phyloP scores from a whole-genome alignment of 2,113 vertebrate genomes.

The Columba janthina region DNA sequence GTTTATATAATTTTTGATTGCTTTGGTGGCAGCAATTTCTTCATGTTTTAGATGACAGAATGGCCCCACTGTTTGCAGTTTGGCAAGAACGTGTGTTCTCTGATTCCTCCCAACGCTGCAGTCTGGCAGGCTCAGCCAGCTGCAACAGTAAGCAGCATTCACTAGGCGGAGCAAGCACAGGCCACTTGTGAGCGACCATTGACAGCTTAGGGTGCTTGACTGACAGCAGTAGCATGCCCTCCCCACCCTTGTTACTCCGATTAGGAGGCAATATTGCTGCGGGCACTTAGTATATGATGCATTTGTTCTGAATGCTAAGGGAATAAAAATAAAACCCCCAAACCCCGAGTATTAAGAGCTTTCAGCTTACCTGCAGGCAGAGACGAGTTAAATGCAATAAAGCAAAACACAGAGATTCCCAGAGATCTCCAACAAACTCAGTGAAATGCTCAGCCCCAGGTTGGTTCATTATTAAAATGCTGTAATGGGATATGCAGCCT shows the following conservation, averaged over 20 bases:
- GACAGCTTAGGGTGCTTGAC: background rate
- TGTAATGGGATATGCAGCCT: background rate
- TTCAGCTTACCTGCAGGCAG: background rate
- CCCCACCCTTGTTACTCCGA: background rate
- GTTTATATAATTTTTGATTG: background rate
- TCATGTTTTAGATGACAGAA: background rate
- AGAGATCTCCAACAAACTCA: background rate
- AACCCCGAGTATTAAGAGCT: background rate
- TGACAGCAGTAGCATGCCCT: background rate
- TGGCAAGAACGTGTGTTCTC: background rate
- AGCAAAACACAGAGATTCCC: background rate
- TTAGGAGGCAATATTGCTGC: background rate
- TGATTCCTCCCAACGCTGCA: background rate
- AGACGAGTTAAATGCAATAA: background rate
- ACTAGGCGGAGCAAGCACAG: background rate
- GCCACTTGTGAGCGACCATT: background rate
- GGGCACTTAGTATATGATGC: background rate
- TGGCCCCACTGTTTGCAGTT: background rate
- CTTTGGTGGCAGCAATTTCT: background rate
- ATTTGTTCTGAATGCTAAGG: background rate
- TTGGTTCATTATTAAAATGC: background rate
- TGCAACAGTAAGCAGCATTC: background rate
- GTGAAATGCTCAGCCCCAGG: background rate
- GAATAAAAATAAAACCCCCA: background rate
- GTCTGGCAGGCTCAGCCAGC: background rate